Percentiles rank a stretch among this genome's conserved stretches.
Evolutionary conservation across 2,113 vertebrate genomes (phyloP).

Genomic region (Prietella phreatophila): DNA sequence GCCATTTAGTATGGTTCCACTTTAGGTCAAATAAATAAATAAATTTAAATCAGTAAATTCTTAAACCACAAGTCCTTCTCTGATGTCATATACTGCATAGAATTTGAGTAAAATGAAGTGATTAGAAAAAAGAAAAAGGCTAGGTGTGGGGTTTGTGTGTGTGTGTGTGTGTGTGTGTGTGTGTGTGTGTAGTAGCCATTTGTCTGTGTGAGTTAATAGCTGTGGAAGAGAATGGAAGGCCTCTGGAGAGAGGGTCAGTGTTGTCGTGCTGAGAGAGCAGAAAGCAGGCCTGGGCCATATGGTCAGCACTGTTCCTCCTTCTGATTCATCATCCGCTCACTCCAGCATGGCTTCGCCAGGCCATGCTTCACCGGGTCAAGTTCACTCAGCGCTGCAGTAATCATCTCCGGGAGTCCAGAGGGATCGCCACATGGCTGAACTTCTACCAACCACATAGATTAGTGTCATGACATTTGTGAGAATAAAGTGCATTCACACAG

Average conservation of each 20-base stretch:
- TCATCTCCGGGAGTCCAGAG: conserved; percentile 24
- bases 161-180: conserved; percentile 9
- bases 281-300: conserved; percentile 55
- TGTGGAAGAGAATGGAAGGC: conserved; percentile 36
- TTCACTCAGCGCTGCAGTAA: conserved; percentile 33
- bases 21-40: neutral
- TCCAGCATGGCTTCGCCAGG: conserved; percentile 27
- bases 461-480: neutral
- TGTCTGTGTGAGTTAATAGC: conserved; percentile 52
- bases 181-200: conserved; percentile 43
- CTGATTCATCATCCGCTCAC: conserved; percentile 46
- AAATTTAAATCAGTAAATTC: neutral
- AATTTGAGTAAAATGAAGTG: conserved; percentile 31
- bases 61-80: conserved; percentile 6
- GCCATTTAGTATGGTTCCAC: neutral
- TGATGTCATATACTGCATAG: conserved; percentile 2
- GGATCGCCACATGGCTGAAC: conserved; percentile 25
- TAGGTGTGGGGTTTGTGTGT: conserved; percentile 37
- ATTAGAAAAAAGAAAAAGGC: conserved; percentile 56
- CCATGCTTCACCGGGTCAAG: conserved; percentile 48
- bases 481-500: conserved; percentile 1
- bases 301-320: conserved; percentile 45
- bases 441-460: conserved; percentile 9
- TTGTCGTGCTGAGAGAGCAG: conserved; percentile 50
- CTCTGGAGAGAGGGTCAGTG: conserved; percentile 52